phyloP scores from a whole-genome alignment of 2,888 invertebrate genomes.

The Molorchus minor region DNA sequence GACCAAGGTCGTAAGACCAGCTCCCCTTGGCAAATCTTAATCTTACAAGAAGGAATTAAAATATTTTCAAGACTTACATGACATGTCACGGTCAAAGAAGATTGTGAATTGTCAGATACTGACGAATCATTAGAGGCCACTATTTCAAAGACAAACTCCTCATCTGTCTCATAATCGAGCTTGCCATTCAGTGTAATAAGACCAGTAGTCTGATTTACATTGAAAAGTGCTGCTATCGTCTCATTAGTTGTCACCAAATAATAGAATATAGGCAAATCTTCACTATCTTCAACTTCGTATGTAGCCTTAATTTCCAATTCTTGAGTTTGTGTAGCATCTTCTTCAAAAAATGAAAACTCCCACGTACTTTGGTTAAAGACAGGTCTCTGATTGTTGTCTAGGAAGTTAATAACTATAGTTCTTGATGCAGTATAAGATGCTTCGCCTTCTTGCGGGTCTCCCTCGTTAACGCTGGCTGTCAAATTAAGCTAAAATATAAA shows the following conservation, averaged over 20 bases:
- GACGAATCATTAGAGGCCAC: slow-evolving; percentile 62
- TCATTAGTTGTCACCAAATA: slow-evolving; percentile 22
- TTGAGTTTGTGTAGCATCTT: slow-evolving; percentile 11
- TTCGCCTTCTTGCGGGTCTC: slow-evolving; percentile 22
- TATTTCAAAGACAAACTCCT: slow-evolving; percentile 61
- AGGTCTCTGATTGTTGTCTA: slow-evolving; percentile 37
- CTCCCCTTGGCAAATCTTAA: too few relatives aligned
- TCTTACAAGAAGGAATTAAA: not conserved
- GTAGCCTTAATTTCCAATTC: slow-evolving; percentile 19
- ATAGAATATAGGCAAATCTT: slow-evolving; percentile 35
- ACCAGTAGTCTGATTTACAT: slow-evolving; percentile 38
- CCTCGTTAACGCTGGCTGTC: slow-evolving; percentile 33
- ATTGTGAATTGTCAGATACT: slow-evolving; percentile 18
- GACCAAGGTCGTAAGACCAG: too few relatives aligned
- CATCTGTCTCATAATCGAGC: slow-evolving; percentile 63
- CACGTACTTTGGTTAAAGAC: slow-evolving; percentile 31
- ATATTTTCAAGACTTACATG: slow-evolving; percentile 36
- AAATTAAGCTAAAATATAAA: slow-evolving; percentile 34
- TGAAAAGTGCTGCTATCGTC: not conserved
- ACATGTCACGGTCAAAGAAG: slow-evolving; percentile 37
- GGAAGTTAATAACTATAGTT: slow-evolving; percentile 35
- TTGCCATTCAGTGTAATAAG: slow-evolving; percentile 40
- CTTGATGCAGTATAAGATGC: slow-evolving; percentile 27
- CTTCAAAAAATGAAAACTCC: slow-evolving; percentile 33
- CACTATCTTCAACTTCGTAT: slow-evolving; percentile 22